These are phyloP conservation scores for Nothocercus julius DNA, from an alignment of 2,113 vertebrate species.

Conservation along the genomic window DNA sequence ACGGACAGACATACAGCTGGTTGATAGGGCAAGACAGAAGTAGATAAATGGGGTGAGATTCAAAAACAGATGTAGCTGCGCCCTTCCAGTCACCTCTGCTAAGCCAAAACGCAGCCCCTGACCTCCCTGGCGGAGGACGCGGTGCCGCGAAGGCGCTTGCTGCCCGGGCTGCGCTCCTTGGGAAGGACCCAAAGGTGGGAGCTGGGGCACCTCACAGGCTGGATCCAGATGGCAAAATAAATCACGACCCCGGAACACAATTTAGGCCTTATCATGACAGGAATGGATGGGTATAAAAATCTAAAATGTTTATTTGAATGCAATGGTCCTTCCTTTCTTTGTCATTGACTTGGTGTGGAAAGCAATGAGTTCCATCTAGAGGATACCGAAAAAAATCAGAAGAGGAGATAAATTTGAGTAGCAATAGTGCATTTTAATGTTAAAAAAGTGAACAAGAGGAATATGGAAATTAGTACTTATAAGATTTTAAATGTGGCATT, in stretches of 20 bases:
- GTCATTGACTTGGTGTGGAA: background rate
- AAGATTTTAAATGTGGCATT: constrained; percentile 21
- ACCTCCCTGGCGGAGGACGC: background rate
- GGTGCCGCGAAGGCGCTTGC: no score
- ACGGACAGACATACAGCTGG: background rate
- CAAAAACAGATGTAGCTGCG: background rate
- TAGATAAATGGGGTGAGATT: background rate
- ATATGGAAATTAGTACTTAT: constrained; percentile 33
- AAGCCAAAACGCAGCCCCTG: background rate
- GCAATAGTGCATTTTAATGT: constrained; percentile 31
- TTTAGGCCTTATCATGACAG: background rate
- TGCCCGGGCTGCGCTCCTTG: background rate
- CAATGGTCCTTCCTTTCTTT: background rate
- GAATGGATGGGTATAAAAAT: constrained; percentile 35
- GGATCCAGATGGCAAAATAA: background rate
- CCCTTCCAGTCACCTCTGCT: background rate
- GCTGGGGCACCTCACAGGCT: background rate
- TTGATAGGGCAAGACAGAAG: background rate
- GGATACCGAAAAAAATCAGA: background rate
- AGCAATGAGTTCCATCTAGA: constrained; percentile 36
- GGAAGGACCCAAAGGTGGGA: background rate
- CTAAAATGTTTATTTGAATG: constrained; percentile 30
- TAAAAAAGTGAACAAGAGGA: constrained; percentile 10
- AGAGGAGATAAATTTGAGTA: constrained; percentile 21
- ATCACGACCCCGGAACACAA: background rate